Base-by-base conservation (phyloP, 2,113 vertebrate species). In the Morone chrysops region DNA sequence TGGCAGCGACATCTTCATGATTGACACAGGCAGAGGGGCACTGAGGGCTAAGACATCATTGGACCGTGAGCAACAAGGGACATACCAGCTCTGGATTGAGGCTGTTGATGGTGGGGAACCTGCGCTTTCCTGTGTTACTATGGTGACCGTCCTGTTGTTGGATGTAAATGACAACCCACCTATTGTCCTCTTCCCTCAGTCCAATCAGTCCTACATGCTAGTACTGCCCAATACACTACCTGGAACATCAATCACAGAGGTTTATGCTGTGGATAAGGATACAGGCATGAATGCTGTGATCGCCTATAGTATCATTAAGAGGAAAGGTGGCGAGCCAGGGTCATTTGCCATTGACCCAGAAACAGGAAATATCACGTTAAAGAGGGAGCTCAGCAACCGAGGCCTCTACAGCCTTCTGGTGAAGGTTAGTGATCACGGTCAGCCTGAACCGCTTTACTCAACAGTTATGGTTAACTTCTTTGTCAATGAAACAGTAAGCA, bases 271-370 rank as follows among this genome's bases (percentile, higher is more conserved):
- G 6, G 99, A 99, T 90, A 98, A 96, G 88, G 99, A 99, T 89
- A 98, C 98, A 0, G 99, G 99, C 59, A 99, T 99, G 98, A 99
- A 99, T 20, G 99, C 98, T 13, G 99, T 99, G 47, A 99, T 99
- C 56, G 97, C 97, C 38, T 99, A 99, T 75, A 99, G 97, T 89
- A 99, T 99, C 89, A 97, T 99, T 91, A 97, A 97, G 65, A 96
- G 98, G 90, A 97, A 96, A 93, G 99, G 98, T 0, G 97, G 96
- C 0, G 96, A 97, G 48, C 96, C 96, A 0, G 97, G 97, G n/a
- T 98, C 97, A 0, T 99, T 99, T 81, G 96, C 96, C 67, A 99
- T 99, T 60, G 97, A 99, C 91, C 94, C 97, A 3, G 96, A 97
- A 91, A 99, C 98, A 11, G 99, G 99, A 80, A 99, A 99, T 92